phyloP scores from a whole-genome alignment of 1,140 invertebrate species.

The Ips nitidus region DNA sequence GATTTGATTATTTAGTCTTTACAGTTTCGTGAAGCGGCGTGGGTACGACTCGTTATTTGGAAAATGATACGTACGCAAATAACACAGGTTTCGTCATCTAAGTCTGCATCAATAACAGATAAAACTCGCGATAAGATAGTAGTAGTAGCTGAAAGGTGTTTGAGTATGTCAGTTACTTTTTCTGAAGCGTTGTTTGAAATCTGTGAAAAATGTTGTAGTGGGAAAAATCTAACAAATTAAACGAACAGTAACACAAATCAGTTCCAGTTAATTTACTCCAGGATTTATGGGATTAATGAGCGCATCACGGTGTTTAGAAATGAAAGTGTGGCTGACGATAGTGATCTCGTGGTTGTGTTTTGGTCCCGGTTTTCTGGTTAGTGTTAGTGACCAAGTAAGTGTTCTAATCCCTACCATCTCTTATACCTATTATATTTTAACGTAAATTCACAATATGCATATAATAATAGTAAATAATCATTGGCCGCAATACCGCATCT shows the following conservation, averaged over 20 bases:
- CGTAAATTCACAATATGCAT: no score
- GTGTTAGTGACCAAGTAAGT: no score
- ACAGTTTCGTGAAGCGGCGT: slow-evolving; percentile 1
- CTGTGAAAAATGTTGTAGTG: no score
- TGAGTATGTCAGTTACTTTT: no score
- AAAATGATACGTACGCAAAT: slow-evolving; percentile 4
- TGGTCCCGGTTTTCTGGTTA: not conserved
- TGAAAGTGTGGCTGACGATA: slow-evolving; percentile 1
- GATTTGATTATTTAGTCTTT: slow-evolving; percentile 13
- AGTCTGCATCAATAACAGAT: not conserved
- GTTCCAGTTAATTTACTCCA: not conserved
- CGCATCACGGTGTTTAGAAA: not conserved
- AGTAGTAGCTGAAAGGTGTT: no score
- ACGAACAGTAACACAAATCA: no score
- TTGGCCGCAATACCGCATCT: no score
- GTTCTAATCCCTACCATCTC: no score
- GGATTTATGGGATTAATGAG: slow-evolving; percentile 9
- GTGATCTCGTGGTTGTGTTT: slow-evolving; percentile 9
- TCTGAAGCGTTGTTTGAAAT: no score
- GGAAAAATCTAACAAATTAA: no score
- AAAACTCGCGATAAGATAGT: not conserved
- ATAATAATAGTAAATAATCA: no score
- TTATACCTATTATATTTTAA: no score
- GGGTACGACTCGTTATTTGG: not conserved
- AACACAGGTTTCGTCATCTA: not conserved